A percentile compares a stretch with the other conserved stretches of the same genome.
Conservation (phyloP, 1,140 invertebrate genomes). For the Aphis craccivora region DNA sequence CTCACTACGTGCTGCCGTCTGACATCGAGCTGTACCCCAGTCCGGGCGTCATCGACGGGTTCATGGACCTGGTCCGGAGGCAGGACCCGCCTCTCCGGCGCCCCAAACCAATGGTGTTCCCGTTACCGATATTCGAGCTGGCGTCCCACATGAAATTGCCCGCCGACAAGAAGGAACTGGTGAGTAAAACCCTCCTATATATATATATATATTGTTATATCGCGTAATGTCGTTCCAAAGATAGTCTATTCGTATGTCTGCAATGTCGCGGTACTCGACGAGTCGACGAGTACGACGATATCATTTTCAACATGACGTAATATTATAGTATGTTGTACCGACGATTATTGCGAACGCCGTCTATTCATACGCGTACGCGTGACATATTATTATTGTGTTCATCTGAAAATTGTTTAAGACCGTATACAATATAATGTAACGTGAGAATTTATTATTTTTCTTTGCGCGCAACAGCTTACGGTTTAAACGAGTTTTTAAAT, state of each 20-base stretch:
- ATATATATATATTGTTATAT: too few species aligned
- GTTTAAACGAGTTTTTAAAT: background rate
- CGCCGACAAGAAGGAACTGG: conserved; percentile 66
- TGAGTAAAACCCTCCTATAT: conserved; percentile 56
- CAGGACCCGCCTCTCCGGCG: conserved; percentile 72
- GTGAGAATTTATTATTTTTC: background rate
- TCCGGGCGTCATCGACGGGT: conserved; percentile 76
- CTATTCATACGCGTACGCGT: background rate
- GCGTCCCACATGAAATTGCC: conserved; percentile 70
- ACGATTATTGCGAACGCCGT: background rate
- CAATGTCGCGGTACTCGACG: background rate
- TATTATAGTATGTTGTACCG: background rate
- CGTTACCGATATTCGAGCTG: conserved; percentile 84
- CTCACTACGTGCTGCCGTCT: conserved; percentile 84
- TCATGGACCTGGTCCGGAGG: conserved; percentile 81
- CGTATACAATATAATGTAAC: background rate
- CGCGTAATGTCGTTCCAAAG: too few species aligned
- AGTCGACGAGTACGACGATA: background rate
- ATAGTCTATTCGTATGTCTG: too few species aligned
- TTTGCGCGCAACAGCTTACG: background rate
- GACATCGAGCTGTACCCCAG: conserved; percentile 90
- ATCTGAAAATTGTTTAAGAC: background rate
- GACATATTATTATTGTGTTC: background rate
- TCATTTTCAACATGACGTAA: background rate
- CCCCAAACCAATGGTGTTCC: conserved; percentile 79